A percentile compares a stretch with the other conserved stretches of the same genome.
phyloP scores from a whole-genome alignment of 1,140 invertebrate species.

The Zaprionus davidi region DNA sequence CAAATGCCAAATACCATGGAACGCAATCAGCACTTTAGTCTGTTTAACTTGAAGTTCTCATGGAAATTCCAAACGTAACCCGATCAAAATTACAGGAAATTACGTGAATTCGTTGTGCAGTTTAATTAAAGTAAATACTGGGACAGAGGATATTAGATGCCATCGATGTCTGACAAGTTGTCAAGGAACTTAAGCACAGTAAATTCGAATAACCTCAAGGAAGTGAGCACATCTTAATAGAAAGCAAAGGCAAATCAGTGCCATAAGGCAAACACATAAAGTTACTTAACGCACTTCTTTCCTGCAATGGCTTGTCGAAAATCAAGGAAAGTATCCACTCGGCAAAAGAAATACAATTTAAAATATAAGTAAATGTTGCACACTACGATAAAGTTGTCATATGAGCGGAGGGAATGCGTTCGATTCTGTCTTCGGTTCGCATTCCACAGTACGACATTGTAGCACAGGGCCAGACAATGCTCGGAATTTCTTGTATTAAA shows the following conservation, averaged over 20 bases:
- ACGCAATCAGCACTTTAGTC: neutral
- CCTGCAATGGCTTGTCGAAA: too few relatives aligned
- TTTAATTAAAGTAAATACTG: slow-evolving; percentile 73
- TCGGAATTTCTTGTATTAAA: slow-evolving; percentile 79
- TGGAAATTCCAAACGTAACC: slow-evolving; percentile 4
- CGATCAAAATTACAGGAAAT: slow-evolving; percentile 65
- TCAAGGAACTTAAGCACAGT: too few relatives aligned
- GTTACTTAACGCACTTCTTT: slow-evolving; percentile 1
- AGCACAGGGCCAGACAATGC: slow-evolving; percentile 63
- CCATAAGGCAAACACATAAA: slow-evolving; percentile 1
- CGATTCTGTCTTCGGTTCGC: slow-evolving; percentile 3
- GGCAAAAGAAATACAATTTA: neutral
- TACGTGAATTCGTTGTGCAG: slow-evolving; percentile 40
- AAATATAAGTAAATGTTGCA: neutral
- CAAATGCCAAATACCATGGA: neutral
- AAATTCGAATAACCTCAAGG: slow-evolving; percentile 33
- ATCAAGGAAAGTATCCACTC: neutral
- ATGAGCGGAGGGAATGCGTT: neutral
- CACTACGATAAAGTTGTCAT: slow-evolving; percentile 1
- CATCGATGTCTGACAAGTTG: slow-evolving; percentile 63
- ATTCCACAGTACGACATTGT: slow-evolving; percentile 41
- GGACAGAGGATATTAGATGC: slow-evolving; percentile 38
- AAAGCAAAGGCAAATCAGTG: slow-evolving; percentile 1
- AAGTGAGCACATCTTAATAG: slow-evolving; percentile 3
- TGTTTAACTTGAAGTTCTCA: neutral